Percentiles rank a stretch among this genome's conserved stretches.
These are phyloP conservation scores for Drosophila ogumai DNA, from an alignment of 1,140 invertebrate species.

Conservation along the genomic window DNA sequence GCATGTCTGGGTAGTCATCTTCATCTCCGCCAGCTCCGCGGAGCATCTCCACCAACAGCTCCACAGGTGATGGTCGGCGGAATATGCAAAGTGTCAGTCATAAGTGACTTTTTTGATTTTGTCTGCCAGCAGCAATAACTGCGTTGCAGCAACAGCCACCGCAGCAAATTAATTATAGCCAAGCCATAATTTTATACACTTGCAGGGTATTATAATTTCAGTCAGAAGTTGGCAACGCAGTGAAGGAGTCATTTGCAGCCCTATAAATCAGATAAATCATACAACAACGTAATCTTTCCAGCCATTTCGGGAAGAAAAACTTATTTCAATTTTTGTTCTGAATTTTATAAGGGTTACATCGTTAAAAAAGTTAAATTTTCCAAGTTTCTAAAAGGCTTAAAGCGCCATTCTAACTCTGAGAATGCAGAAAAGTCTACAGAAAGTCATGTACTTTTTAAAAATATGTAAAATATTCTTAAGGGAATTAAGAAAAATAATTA, in stretches of 20 bases:
- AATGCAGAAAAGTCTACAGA: background rate
- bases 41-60: background rate
- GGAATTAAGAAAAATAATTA: background rate
- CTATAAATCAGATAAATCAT: too few species aligned
- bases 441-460: background rate
- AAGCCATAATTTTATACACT: slow-evolving; percentile 65
- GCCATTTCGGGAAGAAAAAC: too few species aligned
- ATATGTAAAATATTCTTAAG: background rate
- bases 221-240: too few species aligned
- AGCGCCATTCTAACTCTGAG: background rate
- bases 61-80: slow-evolving; percentile 14
- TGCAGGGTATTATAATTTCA: background rate
- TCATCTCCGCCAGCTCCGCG: slow-evolving; percentile 39
- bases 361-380: too few species aligned
- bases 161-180: slow-evolving; percentile 78
- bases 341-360: too few species aligned
- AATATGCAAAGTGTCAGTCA: slow-evolving; percentile 81
- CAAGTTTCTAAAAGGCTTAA: slow-evolving; percentile 1
- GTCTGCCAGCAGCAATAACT: slow-evolving; percentile 66
- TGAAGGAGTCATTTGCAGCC: too few species aligned
- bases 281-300: too few species aligned
- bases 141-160: slow-evolving; percentile 46
- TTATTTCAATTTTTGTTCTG: too few species aligned
- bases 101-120: slow-evolving; percentile 83
- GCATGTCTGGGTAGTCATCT: slow-evolving; percentile 79